phyloP scores from a whole-genome alignment of 2,888 invertebrate species.

The Agrotis clavis region DNA sequence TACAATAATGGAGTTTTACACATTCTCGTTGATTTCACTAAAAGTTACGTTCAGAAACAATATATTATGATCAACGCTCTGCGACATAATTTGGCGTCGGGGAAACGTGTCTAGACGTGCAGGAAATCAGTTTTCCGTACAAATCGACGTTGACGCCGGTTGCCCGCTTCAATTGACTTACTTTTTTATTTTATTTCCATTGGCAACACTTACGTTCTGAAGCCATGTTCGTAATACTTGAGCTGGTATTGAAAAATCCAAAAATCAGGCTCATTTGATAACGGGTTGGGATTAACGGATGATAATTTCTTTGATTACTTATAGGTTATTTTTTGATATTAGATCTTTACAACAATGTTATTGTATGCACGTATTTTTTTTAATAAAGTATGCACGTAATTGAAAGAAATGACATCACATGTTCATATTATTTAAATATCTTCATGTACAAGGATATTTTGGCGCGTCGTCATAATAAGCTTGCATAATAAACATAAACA shows the following conservation, averaged over 20 bases:
- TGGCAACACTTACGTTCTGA: slow-evolving; percentile 2
- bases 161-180: slow-evolving; percentile 49
- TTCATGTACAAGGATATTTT: no score
- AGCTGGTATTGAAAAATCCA: neutral
- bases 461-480: no score
- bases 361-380: no score
- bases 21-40: neutral
- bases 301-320: no score
- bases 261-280: neutral
- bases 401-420: no score
- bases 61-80: slow-evolving; percentile 34
- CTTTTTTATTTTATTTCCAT: slow-evolving; percentile 37
- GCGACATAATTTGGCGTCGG: slow-evolving; percentile 73
- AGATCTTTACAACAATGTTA: no score
- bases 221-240: neutral
- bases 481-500: no score
- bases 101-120: slow-evolving; percentile 86
- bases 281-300: no score
- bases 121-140: slow-evolving; percentile 85
- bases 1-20: neutral
- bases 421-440: no score
- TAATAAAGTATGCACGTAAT: no score
- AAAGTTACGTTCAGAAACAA: slow-evolving; percentile 19
- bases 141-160: slow-evolving; percentile 70
- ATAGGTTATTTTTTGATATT: no score